phyloP scores from a whole-genome alignment of 2,113 vertebrate genomes.

The Pica pica region DNA sequence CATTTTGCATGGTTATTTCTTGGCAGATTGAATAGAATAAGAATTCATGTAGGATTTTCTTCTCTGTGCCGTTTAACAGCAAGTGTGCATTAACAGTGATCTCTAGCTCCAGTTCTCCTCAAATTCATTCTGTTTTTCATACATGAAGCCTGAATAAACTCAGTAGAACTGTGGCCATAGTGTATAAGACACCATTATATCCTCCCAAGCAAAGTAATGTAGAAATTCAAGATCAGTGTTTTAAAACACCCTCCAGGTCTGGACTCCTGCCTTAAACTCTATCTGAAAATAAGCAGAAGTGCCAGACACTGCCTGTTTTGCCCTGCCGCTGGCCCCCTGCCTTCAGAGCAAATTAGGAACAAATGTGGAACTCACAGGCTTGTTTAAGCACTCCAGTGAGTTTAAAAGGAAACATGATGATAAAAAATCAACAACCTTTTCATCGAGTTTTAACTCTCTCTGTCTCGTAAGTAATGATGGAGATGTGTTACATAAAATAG shows the following conservation, averaged over 20 bases:
- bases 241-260: constrained; percentile 10
- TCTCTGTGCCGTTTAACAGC: not conserved
- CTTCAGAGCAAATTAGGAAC: constrained; percentile 51
- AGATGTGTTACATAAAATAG: not conserved
- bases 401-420: constrained; percentile 6
- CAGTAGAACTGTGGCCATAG: not conserved
- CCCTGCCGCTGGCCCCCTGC: constrained; percentile 1
- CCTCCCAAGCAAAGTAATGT: not conserved
- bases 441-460: not conserved
- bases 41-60: not conserved
- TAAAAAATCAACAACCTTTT: constrained; percentile 28
- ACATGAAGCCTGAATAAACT: not conserved
- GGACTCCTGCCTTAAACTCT: constrained; percentile 18
- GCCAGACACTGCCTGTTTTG: constrained; percentile 27
- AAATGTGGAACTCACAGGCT: constrained; percentile 17
- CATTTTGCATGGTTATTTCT: not conserved
- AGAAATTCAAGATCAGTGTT: constrained; percentile 19
- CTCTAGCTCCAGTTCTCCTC: not conserved
- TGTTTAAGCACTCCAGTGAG: not conserved
- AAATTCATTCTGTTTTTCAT: not conserved
- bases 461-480: not conserved
- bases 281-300: constrained; percentile 49
- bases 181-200: not conserved
- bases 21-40: not conserved
- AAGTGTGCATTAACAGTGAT: not conserved